Percentiles rank a stretch among this genome's conserved stretches.
Conservation (phyloP, 1,140 invertebrate species). For the Ostrea denselamellosa region DNA sequence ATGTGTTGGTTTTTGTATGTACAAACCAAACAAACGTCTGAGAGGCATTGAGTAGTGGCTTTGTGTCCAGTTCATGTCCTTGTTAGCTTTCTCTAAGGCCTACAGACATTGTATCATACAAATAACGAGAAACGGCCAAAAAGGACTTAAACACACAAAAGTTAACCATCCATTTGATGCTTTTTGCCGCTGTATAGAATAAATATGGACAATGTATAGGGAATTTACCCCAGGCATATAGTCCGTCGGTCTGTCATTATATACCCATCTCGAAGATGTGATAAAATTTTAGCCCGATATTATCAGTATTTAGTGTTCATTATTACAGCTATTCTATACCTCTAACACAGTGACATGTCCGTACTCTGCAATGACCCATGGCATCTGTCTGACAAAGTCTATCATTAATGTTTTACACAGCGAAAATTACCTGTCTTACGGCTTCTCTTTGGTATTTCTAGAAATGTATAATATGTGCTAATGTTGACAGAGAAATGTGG, state of each 20-base stretch:
- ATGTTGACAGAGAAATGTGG: conserved; percentile 16
- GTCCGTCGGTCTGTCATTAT: not conserved
- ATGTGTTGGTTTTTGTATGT: not conserved
- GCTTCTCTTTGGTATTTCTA: not conserved
- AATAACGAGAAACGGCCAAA: not conserved
- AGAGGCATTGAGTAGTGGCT: not conserved
- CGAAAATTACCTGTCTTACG: not conserved
- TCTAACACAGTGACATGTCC: not conserved
- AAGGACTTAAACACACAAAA: conserved; percentile 21
- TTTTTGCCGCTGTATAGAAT: not conserved
- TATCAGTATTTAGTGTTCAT: conserved; percentile 18
- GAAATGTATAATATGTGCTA: conserved; percentile 28
- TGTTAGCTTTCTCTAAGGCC: not conserved
- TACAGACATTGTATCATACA: not conserved
- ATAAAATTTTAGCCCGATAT: conserved; percentile 12
- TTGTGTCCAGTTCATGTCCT: not conserved
- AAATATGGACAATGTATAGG: not conserved
- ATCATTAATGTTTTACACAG: not conserved
- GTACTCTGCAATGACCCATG: not conserved
- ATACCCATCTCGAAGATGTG: conserved; percentile 4
- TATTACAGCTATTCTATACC: conserved; percentile 3
- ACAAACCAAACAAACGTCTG: not conserved
- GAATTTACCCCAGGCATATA: not conserved
- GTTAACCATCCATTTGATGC: conserved; percentile 2
- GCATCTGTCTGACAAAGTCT: not conserved